Base-by-base conservation (phyloP, 1,140 invertebrate species). In the Antheraea pernyi region DNA sequence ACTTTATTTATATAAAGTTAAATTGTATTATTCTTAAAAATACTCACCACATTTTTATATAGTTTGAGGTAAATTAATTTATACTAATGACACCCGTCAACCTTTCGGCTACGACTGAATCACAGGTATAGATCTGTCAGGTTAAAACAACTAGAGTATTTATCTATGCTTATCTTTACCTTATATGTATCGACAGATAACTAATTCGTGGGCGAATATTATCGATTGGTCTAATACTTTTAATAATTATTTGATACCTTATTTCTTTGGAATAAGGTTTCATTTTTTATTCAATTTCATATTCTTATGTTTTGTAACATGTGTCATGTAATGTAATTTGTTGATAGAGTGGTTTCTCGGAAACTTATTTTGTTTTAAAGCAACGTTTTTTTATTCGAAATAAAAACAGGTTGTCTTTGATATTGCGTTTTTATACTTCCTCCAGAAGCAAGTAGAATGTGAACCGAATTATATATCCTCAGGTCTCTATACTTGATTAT, bases 41-140 rank as follows among this genome's bases (percentile, higher is more conserved):
- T 61, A 61, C 59, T 61, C 19, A 61, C 59, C 59, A 61, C 59
- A 61, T 53, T 53, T 53, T 53, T 13, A 53, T 53, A 53, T 13
- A n/a, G 13, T 53, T 53, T 42, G 8, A 16, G 5, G 46, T 53
- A 13, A 16, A 53, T 16, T 53, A 9, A 16, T 1, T 53, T 53
- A 53, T 13, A 53, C 46, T 53, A 16, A 53, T 53, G 9, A 53
- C 13, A 53, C 46, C 13, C 46, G 59, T 19, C 59, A 42, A 37
- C 18, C 13, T 36, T 42, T 62, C n/a, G 59, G 65, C 11, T 30
- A 62, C 59, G 59, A 71, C 69, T 67, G 68, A 67, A 30, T 59
- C 19, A 13, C n/a, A 66, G 13, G 19, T 42, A 59, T 46, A 42
- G 67, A 66, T 62, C 46, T 69, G 42, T 66, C 59, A 19, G 59